Evolutionary conservation across 2,797 vertebrate genomes (phyloP), one percentile per base, ranked within the genome.

Genomic region (Lithobates pipiens): DNA sequence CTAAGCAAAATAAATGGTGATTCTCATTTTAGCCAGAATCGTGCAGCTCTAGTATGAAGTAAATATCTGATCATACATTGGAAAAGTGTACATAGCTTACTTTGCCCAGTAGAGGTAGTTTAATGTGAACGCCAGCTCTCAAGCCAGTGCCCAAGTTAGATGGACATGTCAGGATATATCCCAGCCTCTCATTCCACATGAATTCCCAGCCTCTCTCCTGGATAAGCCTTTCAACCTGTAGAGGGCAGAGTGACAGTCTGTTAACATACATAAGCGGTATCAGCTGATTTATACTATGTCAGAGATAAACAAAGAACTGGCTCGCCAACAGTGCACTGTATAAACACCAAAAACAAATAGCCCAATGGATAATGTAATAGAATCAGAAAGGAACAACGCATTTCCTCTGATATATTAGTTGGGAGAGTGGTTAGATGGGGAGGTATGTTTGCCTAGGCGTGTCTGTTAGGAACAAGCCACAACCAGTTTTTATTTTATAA

Each of bases 71-170:
- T 46, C 13, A 46, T 13, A 46, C 44, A 15, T 13, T 11, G 44
- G 44, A 46, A 46, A 54, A 54, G 50, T 54, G 15, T 6, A 16
- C 36, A 18, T 29, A 44, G 25, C 71, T 90, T 93, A 98, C 98
- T 97, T 99, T 99, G 96, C 96, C 94, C 73, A 99, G 93, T 65
- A 95, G 93, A 0, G 98, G 98, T 84, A 99, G 95, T 71, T 96
- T 99, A 93, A 99, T 95, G 84, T 99, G 98, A 76, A 99, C 98
- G 0, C 98, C 98, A 0, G 98, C 98, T 67, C 98, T 94, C 82
- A 99, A 95, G 5, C 98, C 98, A 0, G 98, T 99, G 90, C 98
- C 98, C 90, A 99, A 94, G 93, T 99, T 99, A 88, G 98, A 99
- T 1, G 98, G 98, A 88, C 98, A 99, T 79, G 98, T 98, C 86